Percentiles rank a stretch among this genome's conserved stretches.
phyloP scores from a whole-genome alignment of 1,140 invertebrate species.

The Camponotus vicinus region DNA sequence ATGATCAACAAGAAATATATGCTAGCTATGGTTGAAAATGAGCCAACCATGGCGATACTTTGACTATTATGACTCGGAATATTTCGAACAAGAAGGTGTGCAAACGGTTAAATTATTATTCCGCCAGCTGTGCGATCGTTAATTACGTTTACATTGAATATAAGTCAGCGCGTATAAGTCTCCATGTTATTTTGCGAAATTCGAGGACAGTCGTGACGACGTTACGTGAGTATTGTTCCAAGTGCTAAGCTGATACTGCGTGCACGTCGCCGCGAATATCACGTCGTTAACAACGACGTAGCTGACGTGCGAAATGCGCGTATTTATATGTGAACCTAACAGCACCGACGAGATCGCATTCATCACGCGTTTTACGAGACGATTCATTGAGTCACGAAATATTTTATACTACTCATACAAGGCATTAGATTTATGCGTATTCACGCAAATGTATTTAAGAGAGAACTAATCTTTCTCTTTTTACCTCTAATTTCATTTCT shows the following conservation, averaged over 20 bases:
- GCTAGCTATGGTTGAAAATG: background rate
- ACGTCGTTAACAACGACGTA: slow-evolving; percentile 29
- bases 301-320: slow-evolving; percentile 39
- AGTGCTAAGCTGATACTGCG: slow-evolving; percentile 44
- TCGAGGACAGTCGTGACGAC: slow-evolving; percentile 40
- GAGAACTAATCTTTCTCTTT: no score
- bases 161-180: slow-evolving; percentile 29
- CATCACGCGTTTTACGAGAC: slow-evolving; percentile 22
- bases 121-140: slow-evolving; percentile 33
- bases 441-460: no score
- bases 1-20: background rate
- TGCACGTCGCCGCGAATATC: slow-evolving; percentile 34
- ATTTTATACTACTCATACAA: slow-evolving; percentile 5
- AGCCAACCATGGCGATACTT: background rate
- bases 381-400: slow-evolving; percentile 38
- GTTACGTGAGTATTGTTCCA: slow-evolving; percentile 56
- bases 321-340: slow-evolving; percentile 19
- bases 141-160: slow-evolving; percentile 56
- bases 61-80: background rate
- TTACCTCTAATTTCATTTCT: no score
- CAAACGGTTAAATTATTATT: slow-evolving; percentile 48
- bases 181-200: slow-evolving; percentile 27
- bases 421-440: no score
- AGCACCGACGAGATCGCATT: background rate
- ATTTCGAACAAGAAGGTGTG: background rate